phyloP scores from a whole-genome alignment of 2,888 invertebrate genomes.

The Andricus quercusramuli region DNA sequence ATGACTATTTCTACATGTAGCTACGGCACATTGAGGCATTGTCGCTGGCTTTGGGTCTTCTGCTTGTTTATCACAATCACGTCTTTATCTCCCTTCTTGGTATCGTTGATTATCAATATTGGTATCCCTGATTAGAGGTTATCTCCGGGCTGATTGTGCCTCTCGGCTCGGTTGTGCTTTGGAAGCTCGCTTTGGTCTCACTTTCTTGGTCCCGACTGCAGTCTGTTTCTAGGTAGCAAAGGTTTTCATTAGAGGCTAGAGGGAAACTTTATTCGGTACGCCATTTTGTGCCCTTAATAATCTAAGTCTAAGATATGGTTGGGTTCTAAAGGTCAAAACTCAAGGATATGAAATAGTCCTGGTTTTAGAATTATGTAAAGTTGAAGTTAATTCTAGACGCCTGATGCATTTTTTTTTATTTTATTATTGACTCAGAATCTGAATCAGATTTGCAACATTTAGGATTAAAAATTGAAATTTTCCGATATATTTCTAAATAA shows the following conservation, averaged over 20 bases:
- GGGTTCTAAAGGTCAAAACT: background rate
- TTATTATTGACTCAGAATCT: background rate
- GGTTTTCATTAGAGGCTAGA: conserved; percentile 1
- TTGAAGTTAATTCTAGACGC: background rate
- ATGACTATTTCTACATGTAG: conserved; percentile 81
- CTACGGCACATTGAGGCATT: conserved; percentile 83
- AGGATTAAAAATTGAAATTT: background rate
- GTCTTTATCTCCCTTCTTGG: conserved; percentile 14
- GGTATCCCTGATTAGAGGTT: conserved; percentile 35
- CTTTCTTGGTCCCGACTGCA: conserved; percentile 22
- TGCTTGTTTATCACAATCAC: background rate
- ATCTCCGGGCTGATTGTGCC: background rate
- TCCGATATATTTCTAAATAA: no score
- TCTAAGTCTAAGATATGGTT: background rate
- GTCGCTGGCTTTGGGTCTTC: background rate
- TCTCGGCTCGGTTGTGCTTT: conserved; percentile 3
- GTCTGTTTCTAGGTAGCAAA: conserved; percentile 19
- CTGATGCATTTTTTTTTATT: background rate
- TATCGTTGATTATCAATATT: conserved; percentile 18
- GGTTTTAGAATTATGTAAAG: background rate
- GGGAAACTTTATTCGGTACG: background rate
- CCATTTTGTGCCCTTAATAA: conserved; percentile 25
- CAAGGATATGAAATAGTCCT: background rate
- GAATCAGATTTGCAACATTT: background rate
- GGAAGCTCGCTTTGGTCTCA: conserved; percentile 25